Conservation (phyloP, 2,888 invertebrate species). For the Drosophila prolongata region DNA sequence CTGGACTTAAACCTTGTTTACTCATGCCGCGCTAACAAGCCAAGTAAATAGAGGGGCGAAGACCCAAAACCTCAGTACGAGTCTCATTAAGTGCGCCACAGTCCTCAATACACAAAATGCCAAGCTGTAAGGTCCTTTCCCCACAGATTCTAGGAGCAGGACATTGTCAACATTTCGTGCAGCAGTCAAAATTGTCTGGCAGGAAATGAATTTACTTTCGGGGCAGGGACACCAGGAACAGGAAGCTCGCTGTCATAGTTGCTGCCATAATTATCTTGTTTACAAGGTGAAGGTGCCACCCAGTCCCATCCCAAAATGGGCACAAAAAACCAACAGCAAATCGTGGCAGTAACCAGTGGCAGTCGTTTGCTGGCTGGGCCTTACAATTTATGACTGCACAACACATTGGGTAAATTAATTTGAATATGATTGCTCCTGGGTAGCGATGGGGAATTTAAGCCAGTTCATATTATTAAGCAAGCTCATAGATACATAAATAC, state of each 20-base stretch:
- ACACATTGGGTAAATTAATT: conserved; percentile 81
- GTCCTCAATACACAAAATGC: conserved; percentile 41
- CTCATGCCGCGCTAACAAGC: conserved; percentile 62
- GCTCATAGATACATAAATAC: conserved; percentile 21
- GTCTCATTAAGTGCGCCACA: conserved; percentile 60
- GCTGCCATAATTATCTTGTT: conserved; percentile 81
- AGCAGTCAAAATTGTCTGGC: conserved; percentile 70
- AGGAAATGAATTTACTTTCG: conserved; percentile 77
- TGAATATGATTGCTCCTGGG: conserved; percentile 79
- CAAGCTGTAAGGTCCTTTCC: conserved; percentile 18
- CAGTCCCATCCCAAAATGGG: conserved; percentile 10
- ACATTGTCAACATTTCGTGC: conserved; percentile 76
- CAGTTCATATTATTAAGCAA: conserved; percentile 71
- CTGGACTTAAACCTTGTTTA: conserved; percentile 48
- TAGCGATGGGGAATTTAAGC: conserved; percentile 41
- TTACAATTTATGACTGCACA: conserved; percentile 74
- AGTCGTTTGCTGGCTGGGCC: conserved; percentile 41
- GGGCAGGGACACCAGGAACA: conserved; percentile 20
- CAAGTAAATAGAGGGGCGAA: conserved; percentile 61
- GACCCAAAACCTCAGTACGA: conserved; percentile 20
- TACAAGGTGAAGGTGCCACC: conserved; percentile 77
- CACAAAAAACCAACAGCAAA: conserved; percentile 31
- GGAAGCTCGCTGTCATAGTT: conserved; percentile 80
- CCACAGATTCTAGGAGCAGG: conserved; percentile 29
- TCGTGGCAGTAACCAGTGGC: conserved; percentile 20